Conservation (phyloP, 92 coral and sea anemone species). For the Scolanthus callimorphus region DNA sequence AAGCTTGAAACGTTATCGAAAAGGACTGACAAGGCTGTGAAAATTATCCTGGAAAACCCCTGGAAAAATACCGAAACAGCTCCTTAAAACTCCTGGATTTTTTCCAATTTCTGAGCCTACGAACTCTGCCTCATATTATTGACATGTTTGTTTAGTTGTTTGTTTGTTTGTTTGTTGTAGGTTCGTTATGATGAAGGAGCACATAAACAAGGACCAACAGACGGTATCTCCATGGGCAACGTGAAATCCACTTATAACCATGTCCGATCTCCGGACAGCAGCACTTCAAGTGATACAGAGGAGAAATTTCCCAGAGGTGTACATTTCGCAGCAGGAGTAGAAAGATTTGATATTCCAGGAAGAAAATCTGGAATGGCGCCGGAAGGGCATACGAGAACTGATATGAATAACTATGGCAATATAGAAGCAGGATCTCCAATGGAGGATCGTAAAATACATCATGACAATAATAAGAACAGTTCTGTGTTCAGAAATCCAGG, state of each 20-base stretch:
- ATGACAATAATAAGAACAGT: constrained; percentile 25
- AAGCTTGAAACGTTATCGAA: too few relatives aligned
- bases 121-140: too few relatives aligned
- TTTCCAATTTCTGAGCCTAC: too few relatives aligned
- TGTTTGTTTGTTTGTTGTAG: too few relatives aligned
- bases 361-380: constrained; percentile 10
- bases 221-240: constrained; percentile 60
- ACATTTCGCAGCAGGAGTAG: constrained; percentile 32
- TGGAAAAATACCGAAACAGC: too few relatives aligned
- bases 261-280: constrained; percentile 44
- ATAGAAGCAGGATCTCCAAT: constrained; percentile 15
- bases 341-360: constrained; percentile 11
- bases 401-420: constrained; percentile 25
- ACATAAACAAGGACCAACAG: constrained; percentile 26
- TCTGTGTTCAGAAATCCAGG: constrained; percentile 84
- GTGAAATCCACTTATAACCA: constrained; percentile 39
- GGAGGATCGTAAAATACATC: constrained; percentile 7
- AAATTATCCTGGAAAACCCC: too few relatives aligned
- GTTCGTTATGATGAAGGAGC: constrained; percentile 71
- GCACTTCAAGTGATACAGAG: constrained; percentile 30
- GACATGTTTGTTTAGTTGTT: too few relatives aligned
- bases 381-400: constrained; percentile 11
- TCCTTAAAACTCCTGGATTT: too few relatives aligned
- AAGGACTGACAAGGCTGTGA: too few relatives aligned
- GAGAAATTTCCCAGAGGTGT: constrained; percentile 41